Base-by-base conservation (phyloP, 2,113 vertebrate genomes). In the Myanophis thanlyinensis region DNA sequence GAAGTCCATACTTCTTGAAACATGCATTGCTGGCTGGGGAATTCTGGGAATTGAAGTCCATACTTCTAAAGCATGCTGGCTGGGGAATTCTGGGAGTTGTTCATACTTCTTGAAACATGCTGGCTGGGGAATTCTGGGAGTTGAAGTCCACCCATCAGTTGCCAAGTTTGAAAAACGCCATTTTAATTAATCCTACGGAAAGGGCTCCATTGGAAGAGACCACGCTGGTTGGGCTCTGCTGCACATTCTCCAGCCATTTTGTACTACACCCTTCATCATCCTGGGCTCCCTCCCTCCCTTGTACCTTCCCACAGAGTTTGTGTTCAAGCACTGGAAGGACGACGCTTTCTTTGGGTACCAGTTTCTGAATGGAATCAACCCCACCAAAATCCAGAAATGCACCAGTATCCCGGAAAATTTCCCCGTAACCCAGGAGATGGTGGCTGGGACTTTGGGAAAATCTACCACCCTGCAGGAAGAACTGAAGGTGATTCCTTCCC, bases 341-440 rank as follows among this genome's bases (percentile, higher is more conserved):
- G 98, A 98, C 5, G 94, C 94, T 10, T 98, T 98, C 93, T 99
- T 99, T 51, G 98, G 98, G 5, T 97, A 98, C 93, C 98, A 98
- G 94, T 97, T 96, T 94, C 97, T 98, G 94, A 98, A 98, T 0
- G 98, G 98, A 88, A 96, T 97, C 88, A 98, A 99, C 95, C 98
- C 98, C 9, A 93, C 98, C 11, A 1, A 97, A 91, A 93, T 98
- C 80, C 93, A 47, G 84, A 95, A 94, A 89, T 98, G 97, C 86
- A 80, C 1, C 1, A 13, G 15, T 6, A 95, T 98, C 56, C 98
- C 98, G 0, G 91, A 96, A 1, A 98, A 98, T 86, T 96, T 99
- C 94, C 95, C 98, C 0, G 97, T 98, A 89, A 98, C 97, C 30
- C 89, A 97, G 0, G 97, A 98, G 18, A 98, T 98, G 98, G 97